phyloP scores from a whole-genome alignment of 2,888 invertebrate genomes.

The Salpingus planirostris region DNA sequence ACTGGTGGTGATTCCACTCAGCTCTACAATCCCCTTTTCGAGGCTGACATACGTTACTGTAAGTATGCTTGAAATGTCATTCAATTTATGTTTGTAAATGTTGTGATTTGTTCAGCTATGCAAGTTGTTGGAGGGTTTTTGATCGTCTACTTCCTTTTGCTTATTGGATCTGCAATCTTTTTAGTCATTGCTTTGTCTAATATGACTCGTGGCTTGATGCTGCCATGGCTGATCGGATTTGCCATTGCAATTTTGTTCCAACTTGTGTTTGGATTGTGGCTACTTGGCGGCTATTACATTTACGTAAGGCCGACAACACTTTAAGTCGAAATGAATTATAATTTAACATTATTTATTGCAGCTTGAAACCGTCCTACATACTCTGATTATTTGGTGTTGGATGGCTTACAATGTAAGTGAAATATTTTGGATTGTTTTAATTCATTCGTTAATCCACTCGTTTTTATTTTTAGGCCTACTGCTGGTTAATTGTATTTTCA shows the following conservation, averaged over 20 bases:
- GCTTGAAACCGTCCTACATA: slow-evolving; percentile 71
- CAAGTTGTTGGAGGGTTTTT: slow-evolving; percentile 59
- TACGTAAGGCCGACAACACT: slow-evolving; percentile 56
- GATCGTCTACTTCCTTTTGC: slow-evolving; percentile 49
- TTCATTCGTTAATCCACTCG: neutral
- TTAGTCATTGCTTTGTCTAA: slow-evolving; percentile 56
- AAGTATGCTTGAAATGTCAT: slow-evolving; percentile 36
- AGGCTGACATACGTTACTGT: slow-evolving; percentile 72
- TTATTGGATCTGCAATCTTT: slow-evolving; percentile 50
- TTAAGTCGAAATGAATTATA: slow-evolving; percentile 1
- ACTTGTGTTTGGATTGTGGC: slow-evolving; percentile 72
- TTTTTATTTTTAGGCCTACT: slow-evolving; percentile 62
- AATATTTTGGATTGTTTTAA: neutral
- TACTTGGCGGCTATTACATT: slow-evolving; percentile 82
- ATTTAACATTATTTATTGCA: slow-evolving; percentile 38
- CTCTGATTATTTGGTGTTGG: slow-evolving; percentile 71
- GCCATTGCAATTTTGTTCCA: slow-evolving; percentile 65
- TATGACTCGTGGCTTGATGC: slow-evolving; percentile 69
- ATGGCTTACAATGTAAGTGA: slow-evolving; percentile 75
- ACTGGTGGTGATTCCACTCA: slow-evolving; percentile 84
- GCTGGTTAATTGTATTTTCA: slow-evolving; percentile 77
- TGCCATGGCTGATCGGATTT: slow-evolving; percentile 71
- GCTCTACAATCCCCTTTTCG: slow-evolving; percentile 81
- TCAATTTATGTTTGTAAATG: slow-evolving; percentile 1
- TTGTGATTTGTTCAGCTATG: slow-evolving; percentile 51